A percentile compares a stretch with the other conserved stretches of the same genome.
phyloP scores from a whole-genome alignment of 2,888 invertebrate genomes.

The Trissonchulus latispiculum region DNA sequence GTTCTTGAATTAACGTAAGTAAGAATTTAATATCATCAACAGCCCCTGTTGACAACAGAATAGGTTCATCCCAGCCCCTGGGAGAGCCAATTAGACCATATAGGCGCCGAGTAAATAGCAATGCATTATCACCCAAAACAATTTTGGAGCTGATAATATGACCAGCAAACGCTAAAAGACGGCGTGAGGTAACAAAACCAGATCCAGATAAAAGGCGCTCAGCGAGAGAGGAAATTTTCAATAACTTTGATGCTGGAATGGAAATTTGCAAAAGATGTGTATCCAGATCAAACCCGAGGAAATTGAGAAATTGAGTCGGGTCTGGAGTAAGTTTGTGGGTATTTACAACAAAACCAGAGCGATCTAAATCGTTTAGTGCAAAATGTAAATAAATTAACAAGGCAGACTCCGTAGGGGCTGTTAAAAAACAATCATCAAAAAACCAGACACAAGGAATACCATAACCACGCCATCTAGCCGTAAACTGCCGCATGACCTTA shows the following conservation, averaged over 20 bases:
- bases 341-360: neutral
- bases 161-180: too few relatives aligned
- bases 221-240: too few relatives aligned
- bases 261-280: too few relatives aligned
- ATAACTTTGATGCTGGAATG: too few relatives aligned
- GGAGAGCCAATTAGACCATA: too few relatives aligned
- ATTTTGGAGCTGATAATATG: neutral
- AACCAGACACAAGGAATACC: slow-evolving; percentile 6
- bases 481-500: neutral
- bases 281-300: neutral
- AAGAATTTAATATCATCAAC: too few relatives aligned
- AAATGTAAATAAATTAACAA: neutral
- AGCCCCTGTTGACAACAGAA: too few relatives aligned
- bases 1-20: too few relatives aligned
- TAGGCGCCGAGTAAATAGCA: neutral
- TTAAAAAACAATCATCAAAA: slow-evolving; percentile 3
- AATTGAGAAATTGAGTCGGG: neutral
- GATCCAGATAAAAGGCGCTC: too few relatives aligned
- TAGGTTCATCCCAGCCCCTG: too few relatives aligned
- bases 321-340: neutral
- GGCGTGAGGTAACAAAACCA: too few relatives aligned
- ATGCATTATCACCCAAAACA: neutral
- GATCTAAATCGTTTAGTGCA: neutral
- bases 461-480: neutral
- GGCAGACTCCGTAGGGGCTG: neutral